Evolutionary conservation across 1,140 invertebrate genomes (phyloP), one percentile per base, ranked within the genome.

Genomic region (Polypedilum vanderplanki): DNA sequence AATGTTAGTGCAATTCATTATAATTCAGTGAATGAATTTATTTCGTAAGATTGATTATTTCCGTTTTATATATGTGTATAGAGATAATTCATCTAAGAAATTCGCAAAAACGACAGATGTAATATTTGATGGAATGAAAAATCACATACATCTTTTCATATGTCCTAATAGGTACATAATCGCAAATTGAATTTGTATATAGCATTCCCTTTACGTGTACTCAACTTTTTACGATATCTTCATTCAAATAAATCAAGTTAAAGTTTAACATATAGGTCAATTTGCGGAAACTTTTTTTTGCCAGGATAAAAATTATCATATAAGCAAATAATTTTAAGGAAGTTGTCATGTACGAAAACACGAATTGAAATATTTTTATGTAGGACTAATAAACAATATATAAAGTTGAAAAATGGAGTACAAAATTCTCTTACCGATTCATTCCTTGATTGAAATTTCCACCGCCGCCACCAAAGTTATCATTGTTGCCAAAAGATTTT

Each of bases 401-500:
- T 46, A 46, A 46, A 46, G 10, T 46, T 33, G 24, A 33, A 33
- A 33, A 33, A 33, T 5, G 24, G 24, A 33, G 24, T n/a, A n/a
- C n/a, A n/a, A n/a, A n/a, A n/a, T 8, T 17, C 20, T 70, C 65
- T 70, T 70, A 70, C 65, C 65, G 65, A 22, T 70, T 70, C 65
- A 70, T 70, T 70, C 17, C 65, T n/a, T 18, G n/a, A 70, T 18
- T 18, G 10, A 70, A 70, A 12, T 22, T 70, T 22, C 20, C 17
- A 12, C 65, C 65, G 17, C 46, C 46, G 8, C 10, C 3, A 17
- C 20, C 10, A 22, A 22, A 70, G n/a, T n/a, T n/a, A n/a, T n/a
- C n/a, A 10, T 20, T 22, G 18, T 70, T 70, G n/a, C n/a, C n/a
- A n/a, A n/a, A 18, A 17, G 9, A 70, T 70, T 18, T 0, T 67